Evolutionary conservation across 2,797 vertebrate species (phyloP), one percentile per base, ranked within the genome.

Genomic region (Bradypodion ventrale): DNA sequence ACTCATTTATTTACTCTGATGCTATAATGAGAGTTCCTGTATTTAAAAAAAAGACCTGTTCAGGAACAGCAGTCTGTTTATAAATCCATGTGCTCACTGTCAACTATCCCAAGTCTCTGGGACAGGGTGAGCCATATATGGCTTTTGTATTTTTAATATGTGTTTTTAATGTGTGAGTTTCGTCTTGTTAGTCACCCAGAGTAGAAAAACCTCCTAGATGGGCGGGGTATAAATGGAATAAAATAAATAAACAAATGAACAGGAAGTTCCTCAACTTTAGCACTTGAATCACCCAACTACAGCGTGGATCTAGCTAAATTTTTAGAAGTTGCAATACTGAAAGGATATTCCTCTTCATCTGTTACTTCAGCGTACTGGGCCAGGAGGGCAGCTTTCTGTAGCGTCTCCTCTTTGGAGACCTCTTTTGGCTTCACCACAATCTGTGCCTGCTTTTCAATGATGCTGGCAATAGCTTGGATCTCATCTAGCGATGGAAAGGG

Each of bases 281-380:
- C 10, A 29, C 4, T 25, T 8, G 5, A 19, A 16, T 44, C 8
- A 62, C 6, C 32, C 69, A 46, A 35, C 6, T 73, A 68, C 7
- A 59, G 10, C 32, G 12, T n/a, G 68, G 16, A 44, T 37, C 10
- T 3, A 69, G n/a, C 25, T 77, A 29, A 35, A 37, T 76, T 46
- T 75, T 75, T 40, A 75, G 42, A 76, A 85, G 5, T 49, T 69
- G 2, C 49, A 62, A 15, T 6, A 78, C 40, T 62, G 70, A 90
- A 98, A 99, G 98, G 99, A 99, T 99, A 99, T 99, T 98, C 97
- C 80, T 99, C 98, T 4, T 97, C 98, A 0, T 99, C 99, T 0
- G 98, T 98, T 73, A 99, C 87, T 0, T 98, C 97, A n/a, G 97
- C 98, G 2, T 99, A 99, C 86, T 99, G 99, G 27, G 98, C 98